Evolutionary conservation across 1,140 invertebrate species (phyloP).

Genomic region (Leguminivora glycinivorella): DNA sequence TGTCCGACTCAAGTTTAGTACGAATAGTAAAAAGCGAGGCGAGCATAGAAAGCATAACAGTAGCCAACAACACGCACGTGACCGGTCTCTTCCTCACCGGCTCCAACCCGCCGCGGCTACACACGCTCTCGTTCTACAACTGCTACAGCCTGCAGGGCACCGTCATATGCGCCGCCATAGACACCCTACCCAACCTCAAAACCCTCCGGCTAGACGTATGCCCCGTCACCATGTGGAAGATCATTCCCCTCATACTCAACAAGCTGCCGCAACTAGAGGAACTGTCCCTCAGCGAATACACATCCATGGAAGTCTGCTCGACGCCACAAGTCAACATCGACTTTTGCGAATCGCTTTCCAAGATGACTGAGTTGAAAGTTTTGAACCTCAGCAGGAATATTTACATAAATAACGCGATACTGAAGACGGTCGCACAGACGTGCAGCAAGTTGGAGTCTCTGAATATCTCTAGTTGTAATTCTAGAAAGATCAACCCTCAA

Average conservation of each 20-base stretch:
- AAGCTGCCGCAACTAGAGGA: conserved; percentile 61
- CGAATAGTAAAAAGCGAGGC: conserved; percentile 61
- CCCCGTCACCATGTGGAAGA: conserved; percentile 57
- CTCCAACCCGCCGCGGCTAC: conserved; percentile 48
- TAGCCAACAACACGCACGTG: conserved; percentile 66
- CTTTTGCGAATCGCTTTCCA: conserved; percentile 54
- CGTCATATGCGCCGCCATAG: conserved; percentile 55
- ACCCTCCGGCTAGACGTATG: conserved; percentile 64
- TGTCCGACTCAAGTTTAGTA: conserved; percentile 65
- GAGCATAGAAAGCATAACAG: conserved; percentile 59
- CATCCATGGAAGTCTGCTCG: conserved; percentile 42
- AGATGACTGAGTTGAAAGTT: conserved; percentile 51
- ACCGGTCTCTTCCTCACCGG: conserved; percentile 67
- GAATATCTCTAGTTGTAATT: conserved; percentile 63
- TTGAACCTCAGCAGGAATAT: conserved; percentile 64
- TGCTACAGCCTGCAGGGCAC: conserved; percentile 68
- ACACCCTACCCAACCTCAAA: conserved; percentile 55
- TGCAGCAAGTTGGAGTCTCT: conserved; percentile 55
- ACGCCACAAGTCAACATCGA: conserved; percentile 40
- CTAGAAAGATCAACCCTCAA: conserved; percentile 43
- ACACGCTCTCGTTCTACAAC: conserved; percentile 65
- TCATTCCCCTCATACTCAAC: conserved; percentile 58
- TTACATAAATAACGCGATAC: conserved; percentile 58
- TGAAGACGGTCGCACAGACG: conserved; percentile 56
- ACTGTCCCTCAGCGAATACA: conserved; percentile 69